Evolutionary conservation across 2,797 vertebrate genomes (phyloP).

Genomic region (Xenentodon cancila): DNA sequence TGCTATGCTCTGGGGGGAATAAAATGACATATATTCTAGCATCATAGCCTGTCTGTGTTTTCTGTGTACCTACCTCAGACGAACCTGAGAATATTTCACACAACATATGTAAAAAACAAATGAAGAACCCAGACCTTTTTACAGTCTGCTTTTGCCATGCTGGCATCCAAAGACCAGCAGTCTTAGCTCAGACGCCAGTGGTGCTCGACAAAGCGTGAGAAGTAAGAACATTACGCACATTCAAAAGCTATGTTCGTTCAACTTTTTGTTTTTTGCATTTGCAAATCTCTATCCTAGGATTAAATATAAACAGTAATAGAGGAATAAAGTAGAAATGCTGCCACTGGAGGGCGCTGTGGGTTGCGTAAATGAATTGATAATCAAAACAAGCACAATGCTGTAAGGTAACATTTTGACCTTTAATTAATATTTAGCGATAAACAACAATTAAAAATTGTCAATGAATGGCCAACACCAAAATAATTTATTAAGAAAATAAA

Average conservation of each 20-base stretch:
- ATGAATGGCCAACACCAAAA: slow-evolving; percentile 67
- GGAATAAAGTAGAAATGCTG: no score
- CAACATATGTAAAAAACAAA: no score
- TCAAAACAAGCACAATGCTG: slow-evolving; percentile 4
- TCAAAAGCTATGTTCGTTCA: neutral
- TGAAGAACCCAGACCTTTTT: no score
- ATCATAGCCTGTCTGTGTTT: no score
- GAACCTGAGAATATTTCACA: no score
- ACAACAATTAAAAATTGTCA: slow-evolving; percentile 51
- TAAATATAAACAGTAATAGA: no score
- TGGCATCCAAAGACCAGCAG: no score
- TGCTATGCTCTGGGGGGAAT: no score
- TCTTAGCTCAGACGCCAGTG: neutral
- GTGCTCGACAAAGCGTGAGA: slow-evolving; percentile 9
- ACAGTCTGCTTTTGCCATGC: no score
- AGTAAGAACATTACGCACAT: neutral
- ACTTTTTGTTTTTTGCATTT: neutral
- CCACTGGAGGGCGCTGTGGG: slow-evolving; percentile 18
- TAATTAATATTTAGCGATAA: slow-evolving; percentile 51
- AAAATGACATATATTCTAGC: no score
- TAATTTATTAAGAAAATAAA: slow-evolving; percentile 83
- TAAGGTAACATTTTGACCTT: slow-evolving; percentile 37
- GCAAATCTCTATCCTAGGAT: no score
- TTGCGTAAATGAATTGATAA: neutral
- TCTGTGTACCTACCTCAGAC: no score